These are phyloP conservation scores for Paralichthys olivaceus DNA, from an alignment of 2,113 vertebrate genomes.

Conservation along the genomic window DNA sequence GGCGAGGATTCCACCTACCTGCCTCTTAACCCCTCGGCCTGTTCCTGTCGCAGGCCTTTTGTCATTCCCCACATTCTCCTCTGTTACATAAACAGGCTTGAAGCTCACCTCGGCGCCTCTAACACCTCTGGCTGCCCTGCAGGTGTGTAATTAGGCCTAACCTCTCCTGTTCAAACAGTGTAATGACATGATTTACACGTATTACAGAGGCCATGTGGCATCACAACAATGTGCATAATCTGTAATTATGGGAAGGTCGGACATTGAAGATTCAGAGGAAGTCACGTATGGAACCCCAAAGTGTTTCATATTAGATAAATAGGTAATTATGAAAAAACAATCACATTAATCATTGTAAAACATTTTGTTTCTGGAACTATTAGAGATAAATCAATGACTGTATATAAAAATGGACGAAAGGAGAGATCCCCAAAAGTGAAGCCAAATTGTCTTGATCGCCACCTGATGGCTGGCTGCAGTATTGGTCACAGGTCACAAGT, in stretches of 20 bases:
- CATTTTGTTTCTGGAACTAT: neutral
- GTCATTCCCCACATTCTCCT: conserved; percentile 76
- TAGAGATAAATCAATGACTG: too few species aligned
- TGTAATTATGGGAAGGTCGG: neutral
- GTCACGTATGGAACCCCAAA: neutral
- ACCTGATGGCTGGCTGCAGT: too few species aligned
- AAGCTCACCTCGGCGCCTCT: conserved; percentile 55
- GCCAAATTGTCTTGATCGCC: too few species aligned
- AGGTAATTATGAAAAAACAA: neutral
- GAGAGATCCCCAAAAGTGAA: too few species aligned
- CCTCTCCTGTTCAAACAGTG: conserved; percentile 60
- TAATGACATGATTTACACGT: conserved; percentile 71
- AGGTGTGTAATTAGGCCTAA: conserved; percentile 73
- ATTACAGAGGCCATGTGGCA: conserved; percentile 11
- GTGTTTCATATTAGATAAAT: neutral
- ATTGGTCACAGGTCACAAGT: too few species aligned
- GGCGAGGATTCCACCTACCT: conserved; percentile 9
- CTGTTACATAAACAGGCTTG: conserved; percentile 49
- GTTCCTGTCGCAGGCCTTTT: conserved; percentile 30
- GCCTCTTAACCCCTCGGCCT: conserved; percentile 26
- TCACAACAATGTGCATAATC: conserved; percentile 27
- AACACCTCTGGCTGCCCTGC: conserved; percentile 38
- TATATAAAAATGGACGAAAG: too few species aligned
- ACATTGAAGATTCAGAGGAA: neutral
- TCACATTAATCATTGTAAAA: neutral